Conservation (phyloP, 1,140 invertebrate species). For the Pseudomyrmex gracilis region DNA sequence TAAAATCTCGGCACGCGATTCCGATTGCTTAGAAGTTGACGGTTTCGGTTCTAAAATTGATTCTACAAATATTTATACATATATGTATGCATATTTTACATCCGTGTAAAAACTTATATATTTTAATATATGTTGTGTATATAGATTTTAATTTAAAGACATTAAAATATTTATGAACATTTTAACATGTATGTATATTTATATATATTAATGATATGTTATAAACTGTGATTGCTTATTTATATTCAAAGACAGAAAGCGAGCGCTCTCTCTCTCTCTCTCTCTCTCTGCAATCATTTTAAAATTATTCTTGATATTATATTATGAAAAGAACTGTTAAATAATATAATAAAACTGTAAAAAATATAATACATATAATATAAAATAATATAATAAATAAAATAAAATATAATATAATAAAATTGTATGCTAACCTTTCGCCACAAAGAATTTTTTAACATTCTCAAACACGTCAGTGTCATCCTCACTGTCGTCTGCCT, state of each 20-base stretch:
- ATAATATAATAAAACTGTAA: no score
- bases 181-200: neutral
- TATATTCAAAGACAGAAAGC: neutral
- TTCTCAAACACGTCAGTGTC: slow-evolving; percentile 74
- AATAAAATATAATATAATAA: neutral
- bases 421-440: slow-evolving; percentile 45
- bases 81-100: no score
- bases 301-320: no score
- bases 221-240: neutral
- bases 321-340: no score
- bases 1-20: neutral
- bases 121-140: neutral
- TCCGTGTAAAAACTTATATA: neutral
- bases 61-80: neutral
- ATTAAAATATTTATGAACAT: neutral
- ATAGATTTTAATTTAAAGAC: slow-evolving; percentile 25
- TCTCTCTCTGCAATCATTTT: no score
- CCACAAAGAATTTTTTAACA: slow-evolving; percentile 71
- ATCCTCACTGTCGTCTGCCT: slow-evolving; percentile 66
- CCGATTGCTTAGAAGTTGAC: slow-evolving; percentile 39
- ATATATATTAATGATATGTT: neutral
- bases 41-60: slow-evolving; percentile 39
- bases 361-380: no score
- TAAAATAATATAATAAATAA: neutral
- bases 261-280: no score